A percentile compares a stretch with the other conserved stretches of the same genome.
Evolutionary conservation across 2,113 vertebrate genomes (phyloP).

Genomic region (Acanthochromis polyacanthus): DNA sequence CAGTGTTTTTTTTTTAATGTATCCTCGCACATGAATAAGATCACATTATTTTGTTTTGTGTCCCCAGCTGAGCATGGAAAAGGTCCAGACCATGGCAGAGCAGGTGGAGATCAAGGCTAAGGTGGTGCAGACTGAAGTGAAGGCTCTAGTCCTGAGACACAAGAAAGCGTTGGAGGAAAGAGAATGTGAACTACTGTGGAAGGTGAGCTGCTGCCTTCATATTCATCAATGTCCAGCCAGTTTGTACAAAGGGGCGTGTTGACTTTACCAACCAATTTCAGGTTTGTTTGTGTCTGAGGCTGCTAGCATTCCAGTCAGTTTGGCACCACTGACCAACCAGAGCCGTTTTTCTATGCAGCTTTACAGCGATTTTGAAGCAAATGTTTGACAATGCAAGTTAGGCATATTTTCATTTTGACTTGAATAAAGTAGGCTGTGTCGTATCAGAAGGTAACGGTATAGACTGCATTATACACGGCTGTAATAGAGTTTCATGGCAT

Average conservation of each 20-base stretch:
- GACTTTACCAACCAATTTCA: neutral
- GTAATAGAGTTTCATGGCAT: too few species aligned
- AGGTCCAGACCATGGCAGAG: slow-evolving; percentile 96
- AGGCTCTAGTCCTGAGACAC: slow-evolving; percentile 93
- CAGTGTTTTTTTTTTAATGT: neutral
- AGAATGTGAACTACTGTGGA: slow-evolving; percentile 98
- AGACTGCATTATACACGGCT: too few species aligned
- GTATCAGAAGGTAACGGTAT: too few species aligned
- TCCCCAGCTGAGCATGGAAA: slow-evolving; percentile 94
- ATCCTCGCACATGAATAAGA: neutral
- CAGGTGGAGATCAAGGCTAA: slow-evolving; percentile 98
- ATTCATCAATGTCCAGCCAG: neutral
- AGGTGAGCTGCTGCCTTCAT: slow-evolving; percentile 83
- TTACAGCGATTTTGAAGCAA: too few species aligned
- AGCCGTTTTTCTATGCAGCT: too few species aligned
- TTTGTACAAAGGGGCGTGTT: neutral
- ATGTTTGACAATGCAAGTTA: too few species aligned
- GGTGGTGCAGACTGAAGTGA: slow-evolving; percentile 97
- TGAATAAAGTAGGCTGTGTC: too few species aligned
- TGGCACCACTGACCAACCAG: too few species aligned
- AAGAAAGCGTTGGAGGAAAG: slow-evolving; percentile 97
- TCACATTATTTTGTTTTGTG: neutral
- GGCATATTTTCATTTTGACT: too few species aligned
- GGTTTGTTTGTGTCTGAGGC: too few species aligned
- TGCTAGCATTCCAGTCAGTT: too few species aligned